A percentile compares a stretch with the other conserved stretches of the same genome.
Conservation (phyloP, 2,113 vertebrate species). For the Epinephelus moara region DNA sequence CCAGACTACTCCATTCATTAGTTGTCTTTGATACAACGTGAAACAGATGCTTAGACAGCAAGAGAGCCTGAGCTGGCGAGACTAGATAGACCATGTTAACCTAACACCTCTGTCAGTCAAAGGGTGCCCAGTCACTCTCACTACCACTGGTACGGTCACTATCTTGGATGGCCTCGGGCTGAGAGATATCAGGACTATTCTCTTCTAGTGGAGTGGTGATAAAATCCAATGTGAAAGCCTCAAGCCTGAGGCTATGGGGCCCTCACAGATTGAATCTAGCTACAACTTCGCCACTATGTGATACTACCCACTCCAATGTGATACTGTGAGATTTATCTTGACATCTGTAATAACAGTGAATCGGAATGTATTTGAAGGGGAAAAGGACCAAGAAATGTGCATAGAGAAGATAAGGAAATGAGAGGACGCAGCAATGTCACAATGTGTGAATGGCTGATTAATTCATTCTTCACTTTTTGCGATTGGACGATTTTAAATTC, state of each 20-base stretch:
- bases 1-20: constrained; percentile 7
- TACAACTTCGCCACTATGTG: constrained; percentile 61
- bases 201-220: constrained; percentile 71
- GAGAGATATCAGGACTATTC: constrained; percentile 70
- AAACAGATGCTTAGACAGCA: constrained; percentile 33
- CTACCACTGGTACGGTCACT: constrained; percentile 64
- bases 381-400: constrained; percentile 58
- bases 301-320: constrained; percentile 60
- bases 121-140: constrained; percentile 44
- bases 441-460: constrained; percentile 73
- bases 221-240: constrained; percentile 71
- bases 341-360: constrained; percentile 69
- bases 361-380: constrained; percentile 57
- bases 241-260: constrained; percentile 41
- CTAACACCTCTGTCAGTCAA: constrained; percentile 59
- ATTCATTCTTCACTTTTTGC: constrained; percentile 69
- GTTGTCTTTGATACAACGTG: constrained; percentile 26
- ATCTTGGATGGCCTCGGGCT: constrained; percentile 64
- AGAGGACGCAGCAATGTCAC: constrained; percentile 73
- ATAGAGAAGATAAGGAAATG: constrained; percentile 75
- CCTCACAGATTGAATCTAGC: constrained; percentile 69
- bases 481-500: constrained; percentile 69
- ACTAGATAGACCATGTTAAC: constrained; percentile 39
- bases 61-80: constrained; percentile 27
- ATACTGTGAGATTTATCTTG: constrained; percentile 68